Evolutionary conservation across 2,888 invertebrate genomes (phyloP).

Genomic region (Argyresthia goedartella): DNA sequence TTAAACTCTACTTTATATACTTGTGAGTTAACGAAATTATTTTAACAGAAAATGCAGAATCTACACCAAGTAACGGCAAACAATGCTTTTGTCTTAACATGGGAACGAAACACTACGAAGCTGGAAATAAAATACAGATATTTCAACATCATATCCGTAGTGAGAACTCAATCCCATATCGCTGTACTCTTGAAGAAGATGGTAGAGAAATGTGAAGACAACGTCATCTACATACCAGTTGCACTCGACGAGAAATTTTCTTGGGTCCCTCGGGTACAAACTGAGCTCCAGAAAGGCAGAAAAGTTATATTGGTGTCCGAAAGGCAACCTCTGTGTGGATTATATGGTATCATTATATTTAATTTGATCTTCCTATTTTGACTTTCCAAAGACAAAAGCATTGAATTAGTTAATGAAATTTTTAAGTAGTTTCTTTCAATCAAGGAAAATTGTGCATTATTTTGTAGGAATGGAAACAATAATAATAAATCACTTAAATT

Average conservation of each 20-base stretch:
- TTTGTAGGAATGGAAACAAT: too few species aligned
- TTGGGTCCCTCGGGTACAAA: slow-evolving; percentile 28
- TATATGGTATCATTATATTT: slow-evolving; percentile 22
- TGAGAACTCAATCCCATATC: slow-evolving; percentile 26
- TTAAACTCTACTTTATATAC: neutral
- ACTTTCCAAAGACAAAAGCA: too few species aligned
- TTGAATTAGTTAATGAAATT: too few species aligned
- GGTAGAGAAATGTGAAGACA: slow-evolving; percentile 11
- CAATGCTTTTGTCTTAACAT: slow-evolving; percentile 25
- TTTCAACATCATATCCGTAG: slow-evolving; percentile 27
- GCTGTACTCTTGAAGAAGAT: slow-evolving; percentile 27
- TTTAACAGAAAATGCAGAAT: slow-evolving; percentile 26
- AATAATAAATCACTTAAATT: neutral
- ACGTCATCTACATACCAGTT: slow-evolving; percentile 25
- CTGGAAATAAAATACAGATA: slow-evolving; percentile 19
- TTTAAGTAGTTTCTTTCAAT: too few species aligned
- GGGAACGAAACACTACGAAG: slow-evolving; percentile 23
- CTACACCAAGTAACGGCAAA: slow-evolving; percentile 18
- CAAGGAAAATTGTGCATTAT: too few species aligned
- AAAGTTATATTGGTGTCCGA: slow-evolving; percentile 32
- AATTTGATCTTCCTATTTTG: too few species aligned
- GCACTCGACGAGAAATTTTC: slow-evolving; percentile 27
- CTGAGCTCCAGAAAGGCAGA: slow-evolving; percentile 25
- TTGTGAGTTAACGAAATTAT: neutral
- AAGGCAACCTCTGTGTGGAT: slow-evolving; percentile 30